A percentile compares a stretch with the other conserved stretches of the same genome.
These are phyloP conservation scores for Ancistrus triradiatus DNA, from an alignment of 2,113 vertebrate genomes.

Conservation along the genomic window DNA sequence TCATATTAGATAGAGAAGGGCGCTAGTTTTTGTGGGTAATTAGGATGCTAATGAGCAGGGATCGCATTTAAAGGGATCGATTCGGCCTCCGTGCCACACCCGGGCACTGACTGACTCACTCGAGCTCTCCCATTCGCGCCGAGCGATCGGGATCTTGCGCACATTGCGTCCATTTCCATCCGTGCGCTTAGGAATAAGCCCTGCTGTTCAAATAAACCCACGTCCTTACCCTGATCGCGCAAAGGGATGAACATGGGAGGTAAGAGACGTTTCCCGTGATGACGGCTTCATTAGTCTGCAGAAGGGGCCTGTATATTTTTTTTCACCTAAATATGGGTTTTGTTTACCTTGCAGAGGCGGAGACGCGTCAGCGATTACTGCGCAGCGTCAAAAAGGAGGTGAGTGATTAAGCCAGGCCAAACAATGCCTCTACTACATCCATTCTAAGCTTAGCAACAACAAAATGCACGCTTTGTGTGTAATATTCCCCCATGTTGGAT, in stretches of 20 bases:
- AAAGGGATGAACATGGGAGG: constrained; percentile 60
- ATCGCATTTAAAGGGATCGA: not conserved
- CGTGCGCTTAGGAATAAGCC: not conserved
- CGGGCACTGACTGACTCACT: constrained; percentile 40
- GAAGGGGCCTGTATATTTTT: constrained; percentile 29
- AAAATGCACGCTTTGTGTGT: no score
- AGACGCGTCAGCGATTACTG: constrained; percentile 87
- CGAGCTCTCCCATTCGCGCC: not conserved
- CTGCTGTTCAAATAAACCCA: not conserved
- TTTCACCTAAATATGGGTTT: constrained; percentile 47
- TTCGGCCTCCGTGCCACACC: constrained; percentile 29
- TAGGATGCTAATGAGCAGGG: not conserved
- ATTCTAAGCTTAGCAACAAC: no score
- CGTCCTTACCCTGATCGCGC: not conserved
- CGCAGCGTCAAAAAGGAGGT: constrained; percentile 94
- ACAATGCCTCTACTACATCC: no score
- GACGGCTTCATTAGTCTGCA: not conserved
- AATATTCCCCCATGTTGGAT: no score
- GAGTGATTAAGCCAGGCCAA: constrained; percentile 43
- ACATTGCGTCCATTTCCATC: not conserved
- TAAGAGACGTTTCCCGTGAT: constrained; percentile 37
- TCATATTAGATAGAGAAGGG: no score
- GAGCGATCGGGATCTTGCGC: constrained; percentile 8
- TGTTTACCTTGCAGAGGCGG: constrained; percentile 73
- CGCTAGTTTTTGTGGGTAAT: not conserved